These are phyloP conservation scores for Pachyrhynchus sulphureomaculatus DNA, from an alignment of 1,140 invertebrate genomes.

Conservation along the genomic window DNA sequence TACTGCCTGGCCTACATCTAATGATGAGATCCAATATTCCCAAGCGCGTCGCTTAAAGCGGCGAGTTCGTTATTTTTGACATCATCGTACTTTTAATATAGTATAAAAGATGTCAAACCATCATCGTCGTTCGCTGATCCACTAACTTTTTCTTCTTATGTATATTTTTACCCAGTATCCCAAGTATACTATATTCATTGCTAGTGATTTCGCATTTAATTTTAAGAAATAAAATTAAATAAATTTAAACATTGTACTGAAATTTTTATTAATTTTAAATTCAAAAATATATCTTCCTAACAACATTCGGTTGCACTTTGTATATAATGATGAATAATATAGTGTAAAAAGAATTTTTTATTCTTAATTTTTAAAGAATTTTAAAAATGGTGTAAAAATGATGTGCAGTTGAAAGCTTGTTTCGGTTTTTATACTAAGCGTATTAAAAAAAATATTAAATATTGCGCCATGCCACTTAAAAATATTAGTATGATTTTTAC, in stretches of 20 bases:
- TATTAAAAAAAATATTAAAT: slow-evolving; percentile 2
- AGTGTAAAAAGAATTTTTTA: slow-evolving; percentile 22
- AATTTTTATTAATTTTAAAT: slow-evolving; percentile 4
- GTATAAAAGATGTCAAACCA: too few species aligned
- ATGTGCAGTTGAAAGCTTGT: slow-evolving; percentile 41
- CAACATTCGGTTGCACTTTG: slow-evolving; percentile 25
- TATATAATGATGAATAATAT: slow-evolving; percentile 25
- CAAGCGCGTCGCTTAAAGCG: too few species aligned
- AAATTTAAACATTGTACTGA: slow-evolving; percentile 22
- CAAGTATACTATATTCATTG: too few species aligned
- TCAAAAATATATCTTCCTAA: slow-evolving; percentile 23
- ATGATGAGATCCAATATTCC: too few species aligned
- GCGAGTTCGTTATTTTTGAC: too few species aligned
- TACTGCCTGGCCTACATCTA: too few species aligned
- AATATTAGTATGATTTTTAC: too few species aligned
- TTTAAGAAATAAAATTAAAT: slow-evolving; percentile 2
- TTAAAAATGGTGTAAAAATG: not conserved
- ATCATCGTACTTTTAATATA: too few species aligned
- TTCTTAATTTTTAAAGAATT: slow-evolving; percentile 17
- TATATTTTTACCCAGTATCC: too few species aligned
- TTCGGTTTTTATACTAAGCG: slow-evolving; percentile 10
- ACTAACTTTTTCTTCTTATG: too few species aligned
- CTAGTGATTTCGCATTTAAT: slow-evolving; percentile 26
- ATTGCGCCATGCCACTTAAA: too few species aligned
- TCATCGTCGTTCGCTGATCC: too few species aligned